Evolutionary conservation across 2,113 vertebrate species (phyloP).

Genomic region (Procavia capensis): DNA sequence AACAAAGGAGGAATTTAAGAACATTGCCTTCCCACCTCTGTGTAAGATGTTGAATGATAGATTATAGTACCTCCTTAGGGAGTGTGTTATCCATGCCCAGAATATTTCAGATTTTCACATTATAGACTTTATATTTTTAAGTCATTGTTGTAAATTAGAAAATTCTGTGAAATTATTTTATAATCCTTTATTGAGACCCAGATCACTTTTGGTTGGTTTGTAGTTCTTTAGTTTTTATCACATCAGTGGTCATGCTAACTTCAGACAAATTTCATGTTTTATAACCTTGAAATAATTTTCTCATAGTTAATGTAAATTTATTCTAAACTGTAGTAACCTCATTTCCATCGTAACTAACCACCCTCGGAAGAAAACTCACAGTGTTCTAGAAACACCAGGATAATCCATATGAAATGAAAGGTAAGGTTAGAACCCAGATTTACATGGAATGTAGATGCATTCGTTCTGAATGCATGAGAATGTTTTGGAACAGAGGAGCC

Average conservation of each 20-base stretch:
- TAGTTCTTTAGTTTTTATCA: conserved; percentile 16
- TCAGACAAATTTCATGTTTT: conserved; percentile 47
- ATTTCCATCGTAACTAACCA: conserved; percentile 53
- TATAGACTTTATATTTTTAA: background rate
- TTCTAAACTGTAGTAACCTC: conserved; percentile 38
- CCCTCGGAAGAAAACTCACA: conserved; percentile 29
- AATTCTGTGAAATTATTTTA: conserved; percentile 15
- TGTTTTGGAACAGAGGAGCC: background rate
- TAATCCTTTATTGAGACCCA: background rate
- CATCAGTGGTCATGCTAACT: conserved; percentile 26
- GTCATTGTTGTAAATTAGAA: background rate
- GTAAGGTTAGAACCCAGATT: background rate
- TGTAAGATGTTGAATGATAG: background rate
- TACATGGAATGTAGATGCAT: background rate
- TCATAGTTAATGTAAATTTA: conserved; percentile 60
- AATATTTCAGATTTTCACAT: background rate
- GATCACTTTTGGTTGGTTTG: conserved; percentile 31
- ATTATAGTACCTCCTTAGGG: background rate
- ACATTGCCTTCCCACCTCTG: background rate
- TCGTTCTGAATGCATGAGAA: background rate
- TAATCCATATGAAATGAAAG: conserved; percentile 5
- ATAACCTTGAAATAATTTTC: conserved; percentile 36
- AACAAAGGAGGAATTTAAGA: background rate
- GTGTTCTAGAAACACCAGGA: conserved; percentile 28
- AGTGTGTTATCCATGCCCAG: background rate